Base-by-base conservation (phyloP, 2,797 vertebrate species). In the Parambassis ranga region DNA sequence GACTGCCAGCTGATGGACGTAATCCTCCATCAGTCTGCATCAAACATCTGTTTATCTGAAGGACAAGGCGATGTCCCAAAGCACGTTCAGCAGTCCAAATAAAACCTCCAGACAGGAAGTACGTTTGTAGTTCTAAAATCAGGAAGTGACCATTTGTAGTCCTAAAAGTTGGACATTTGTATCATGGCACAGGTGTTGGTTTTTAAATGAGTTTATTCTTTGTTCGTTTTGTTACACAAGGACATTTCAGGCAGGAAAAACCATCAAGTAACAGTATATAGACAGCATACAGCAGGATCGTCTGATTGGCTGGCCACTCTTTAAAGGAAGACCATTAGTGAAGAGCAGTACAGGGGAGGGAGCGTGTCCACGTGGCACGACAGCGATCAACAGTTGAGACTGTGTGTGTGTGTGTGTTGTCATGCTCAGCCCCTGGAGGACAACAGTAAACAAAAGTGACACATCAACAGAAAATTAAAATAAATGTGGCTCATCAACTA, bases 241-340 rank as follows among this genome's bases (percentile, higher is more conserved):
- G 55, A 72, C 1, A 26, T 38, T 49, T 74, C 62, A 84, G 71
- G 67, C 65, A 70, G 75, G 79, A 69, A n/a, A 71, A 65, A 77
- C 71, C 72, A 47, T 75, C 50, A 70, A 13, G 52, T 50, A 66
- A 53, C 38, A 55, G 38, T 18, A 50, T 64, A 65, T 75, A n/a
- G 50, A 86, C 78, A 81, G 62, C 60, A 66, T 20, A 77, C 56
- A 75, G 47, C 18, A 3, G 52, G 75, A 59, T 7, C 27, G 10
- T 26, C 71, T 57, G 58, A 72, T 79, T 79, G 76, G 79, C 31
- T 28, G 59, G 35, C 42, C 44, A 6, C 39, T 49, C 28, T 57
- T 23, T 48, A 42, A 49, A 82, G 61, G 76, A 75, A 77, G 68
- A 75, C 46, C 10, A 52, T 65, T 73, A 79, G 65, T 64, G 53